Evolutionary conservation across 2,113 vertebrate species (phyloP), one percentile per base, ranked within the genome.

Genomic region (Coracopsis vasa): DNA sequence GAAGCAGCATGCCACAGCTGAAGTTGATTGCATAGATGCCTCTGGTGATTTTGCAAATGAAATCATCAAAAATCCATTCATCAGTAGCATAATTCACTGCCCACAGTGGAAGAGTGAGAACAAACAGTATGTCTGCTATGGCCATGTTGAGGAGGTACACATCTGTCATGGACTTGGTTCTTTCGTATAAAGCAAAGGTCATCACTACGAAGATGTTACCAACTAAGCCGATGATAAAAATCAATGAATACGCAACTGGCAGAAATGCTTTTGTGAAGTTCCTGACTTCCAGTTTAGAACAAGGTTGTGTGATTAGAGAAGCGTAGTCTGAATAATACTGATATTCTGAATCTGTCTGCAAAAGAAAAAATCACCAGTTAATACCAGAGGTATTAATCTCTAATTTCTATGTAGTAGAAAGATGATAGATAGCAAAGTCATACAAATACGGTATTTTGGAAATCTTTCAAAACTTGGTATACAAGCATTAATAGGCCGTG

Each of bases 61-160:
- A 92, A 10, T 86, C 51, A 20, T 98, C 98, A 33, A 99, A 99
- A 17, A 97, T 39, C 99, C 99, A 99, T 3, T 64, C 0, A 0
- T 94, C 69, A 1, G 82, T 58, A 71, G 97, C 94, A 1, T 99
- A 98, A 9, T 97, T 98, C 37, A 98, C 98, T 14, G 98, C 98
- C 92, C 99, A 98, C 80, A 99, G 97, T 0, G 99, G 99, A 33
- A 99, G 98, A 2, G 98, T 98, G 16, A 98, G 97, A 31, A 99
- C 98, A 8, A 99, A 99, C 1, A 99, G 94, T 51, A 99, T 97
- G 96, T 99, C 99, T 0, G 99, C 98, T 5, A 99, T 83, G 72
- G 99, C 99, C 96, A 99, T 98, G 70, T 99, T 99, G 50, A 99
- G 88, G 81, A 99, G 98, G 86, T 98, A 99, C 4, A 99, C 97